Evolutionary conservation across 2,888 invertebrate genomes (phyloP), one percentile per base, ranked within the genome.

Genomic region (Willowsia nigromaculata): DNA sequence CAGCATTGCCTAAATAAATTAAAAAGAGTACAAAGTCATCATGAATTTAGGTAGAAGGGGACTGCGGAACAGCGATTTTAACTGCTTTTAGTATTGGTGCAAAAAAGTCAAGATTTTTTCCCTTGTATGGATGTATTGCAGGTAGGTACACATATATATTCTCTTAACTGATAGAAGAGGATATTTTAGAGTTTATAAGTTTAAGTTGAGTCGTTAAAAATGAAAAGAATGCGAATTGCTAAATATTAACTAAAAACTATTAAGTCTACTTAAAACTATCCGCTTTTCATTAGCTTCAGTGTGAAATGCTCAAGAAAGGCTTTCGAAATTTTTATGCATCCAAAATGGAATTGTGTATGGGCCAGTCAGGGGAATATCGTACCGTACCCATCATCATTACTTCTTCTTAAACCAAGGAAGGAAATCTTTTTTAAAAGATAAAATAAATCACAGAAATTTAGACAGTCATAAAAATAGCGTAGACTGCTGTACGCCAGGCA

Each of bases 401-500:
- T 50, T 40, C 18, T n/a, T 7, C 30, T 74, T 76, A 40, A 43
- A 18, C 40, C 15, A 56, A 85, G 50, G 40, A 71, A 56, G 74
- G 53, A 84, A 84, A 18, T 74, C 27, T 71, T 71, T 65, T 81
- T 85, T 85, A 43, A 50, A 62, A 65, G 78, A 40, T 37, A 43
- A 87, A 87, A 87, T 87, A 87, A 87, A 87, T 87, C 87, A 82
- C 82, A 81, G 74, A 87, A 50, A 47, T 81, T 81, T 56, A 81
- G 81, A 82, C 82, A 87, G 81, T 71, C 87, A 87, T 87, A 87
- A 87, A 87, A 87, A 87, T 82, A 87, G 82, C 53, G 22, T 43
- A 47, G 82, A 83, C 82, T 40, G 65, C 18, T 83, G 76, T 76
- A 50, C 47, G 50, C 76, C 76, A 22, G 18, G 71, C n/a, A 7